phyloP scores from a whole-genome alignment of 2,113 vertebrate genomes.

The Forbesichthys agassizii region DNA sequence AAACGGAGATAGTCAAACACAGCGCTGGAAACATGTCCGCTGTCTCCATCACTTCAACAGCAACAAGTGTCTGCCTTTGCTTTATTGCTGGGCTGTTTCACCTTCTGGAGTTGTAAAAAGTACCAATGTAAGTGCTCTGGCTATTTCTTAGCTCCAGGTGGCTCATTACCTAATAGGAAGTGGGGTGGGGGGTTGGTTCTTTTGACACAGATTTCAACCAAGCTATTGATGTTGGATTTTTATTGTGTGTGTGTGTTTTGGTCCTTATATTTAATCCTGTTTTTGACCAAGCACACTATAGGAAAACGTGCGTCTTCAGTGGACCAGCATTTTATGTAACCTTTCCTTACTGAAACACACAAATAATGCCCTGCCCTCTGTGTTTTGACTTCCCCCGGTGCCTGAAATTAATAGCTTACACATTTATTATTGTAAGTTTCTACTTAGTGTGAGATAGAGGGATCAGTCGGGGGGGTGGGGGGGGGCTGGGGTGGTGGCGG shows the following conservation, averaged over 20 bases:
- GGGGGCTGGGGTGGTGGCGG: constrained; percentile 79
- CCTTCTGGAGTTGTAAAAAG: constrained; percentile 25
- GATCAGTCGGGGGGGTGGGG: constrained; percentile 73
- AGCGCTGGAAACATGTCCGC: constrained; percentile 8
- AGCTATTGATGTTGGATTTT: too few relatives aligned
- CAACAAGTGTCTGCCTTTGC: not conserved
- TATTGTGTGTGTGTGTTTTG: constrained; percentile 38
- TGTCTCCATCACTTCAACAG: constrained; percentile 25
- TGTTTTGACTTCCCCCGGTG: constrained; percentile 54
- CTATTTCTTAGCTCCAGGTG: constrained; percentile 11
- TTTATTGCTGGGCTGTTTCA: constrained; percentile 29
- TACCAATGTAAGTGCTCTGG: constrained; percentile 1
- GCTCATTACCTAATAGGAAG: constrained; percentile 25
- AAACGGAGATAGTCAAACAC: not conserved
- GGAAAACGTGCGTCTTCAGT: constrained; percentile 39
- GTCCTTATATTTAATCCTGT: constrained; percentile 46
- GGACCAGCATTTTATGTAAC: constrained; percentile 45
- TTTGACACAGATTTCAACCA: constrained; percentile 16
- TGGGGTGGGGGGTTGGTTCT: constrained; percentile 48
- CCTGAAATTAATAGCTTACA: constrained; percentile 89
- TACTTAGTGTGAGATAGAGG: constrained; percentile 84
- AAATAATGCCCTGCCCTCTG: constrained; percentile 66
- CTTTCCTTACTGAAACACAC: constrained; percentile 66
- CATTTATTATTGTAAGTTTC: constrained; percentile 87
- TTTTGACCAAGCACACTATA: constrained; percentile 44